Percentiles rank a stretch among this genome's conserved stretches.
These are phyloP conservation scores for Oncorhynchus mykiss DNA, from an alignment of 2,113 vertebrate species.

Conservation along the genomic window DNA sequence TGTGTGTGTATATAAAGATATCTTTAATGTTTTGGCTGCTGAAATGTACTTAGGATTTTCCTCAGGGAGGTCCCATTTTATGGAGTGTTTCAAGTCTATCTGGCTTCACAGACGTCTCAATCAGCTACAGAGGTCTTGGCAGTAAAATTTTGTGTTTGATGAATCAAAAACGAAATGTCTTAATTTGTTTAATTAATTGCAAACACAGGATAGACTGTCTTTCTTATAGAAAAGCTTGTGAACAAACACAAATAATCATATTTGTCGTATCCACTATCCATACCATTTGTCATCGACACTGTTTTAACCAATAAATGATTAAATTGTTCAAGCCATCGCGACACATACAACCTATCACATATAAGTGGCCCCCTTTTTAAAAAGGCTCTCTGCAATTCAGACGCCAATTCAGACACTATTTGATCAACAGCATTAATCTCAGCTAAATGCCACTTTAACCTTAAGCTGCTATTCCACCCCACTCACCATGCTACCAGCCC, in stretches of 20 bases:
- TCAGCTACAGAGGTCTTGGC: constrained; percentile 33
- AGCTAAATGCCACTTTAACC: constrained; percentile 43
- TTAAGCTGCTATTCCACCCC: constrained; percentile 7
- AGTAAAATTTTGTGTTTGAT: background rate
- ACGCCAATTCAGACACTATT: constrained; percentile 5
- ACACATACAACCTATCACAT: background rate
- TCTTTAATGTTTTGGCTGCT: constrained; percentile 31
- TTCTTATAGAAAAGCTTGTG: too few relatives aligned
- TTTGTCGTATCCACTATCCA: too few relatives aligned
- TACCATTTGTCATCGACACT: background rate
- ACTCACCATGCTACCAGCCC: background rate
- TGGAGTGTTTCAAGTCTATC: constrained; percentile 30
- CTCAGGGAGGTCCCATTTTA: constrained; percentile 22
- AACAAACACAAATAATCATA: too few relatives aligned
- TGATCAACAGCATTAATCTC: constrained; percentile 37
- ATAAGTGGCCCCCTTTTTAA: too few relatives aligned
- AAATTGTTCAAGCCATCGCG: background rate
- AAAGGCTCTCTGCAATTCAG: too few relatives aligned
- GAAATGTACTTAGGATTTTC: constrained; percentile 37
- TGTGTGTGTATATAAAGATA: constrained; percentile 34
- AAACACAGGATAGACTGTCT: too few relatives aligned
- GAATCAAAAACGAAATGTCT: too few relatives aligned
- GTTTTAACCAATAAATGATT: background rate
- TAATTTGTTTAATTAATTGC: too few relatives aligned
- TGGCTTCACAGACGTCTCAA: constrained; percentile 47